These are phyloP conservation scores for Oryzaephilus surinamensis DNA, from an alignment of 1,140 invertebrate species.

Conservation along the genomic window DNA sequence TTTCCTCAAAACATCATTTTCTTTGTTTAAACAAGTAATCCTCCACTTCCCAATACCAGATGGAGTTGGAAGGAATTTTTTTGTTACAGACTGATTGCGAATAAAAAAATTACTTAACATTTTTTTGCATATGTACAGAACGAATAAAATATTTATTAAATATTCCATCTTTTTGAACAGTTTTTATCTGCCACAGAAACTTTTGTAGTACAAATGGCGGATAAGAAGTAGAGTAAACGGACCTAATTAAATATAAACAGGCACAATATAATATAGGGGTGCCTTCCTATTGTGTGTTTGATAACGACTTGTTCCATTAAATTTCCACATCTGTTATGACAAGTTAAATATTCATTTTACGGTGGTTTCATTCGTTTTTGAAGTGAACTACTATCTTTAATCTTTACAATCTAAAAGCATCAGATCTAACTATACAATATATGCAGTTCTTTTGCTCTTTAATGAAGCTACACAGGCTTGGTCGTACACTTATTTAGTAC, in stretches of 20 bases:
- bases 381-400: constrained; percentile 16
- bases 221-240: constrained; percentile 8
- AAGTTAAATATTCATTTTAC: constrained; percentile 32
- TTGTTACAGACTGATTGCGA: too few relatives aligned
- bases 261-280: constrained; percentile 15
- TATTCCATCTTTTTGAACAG: too few relatives aligned
- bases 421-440: constrained; percentile 18
- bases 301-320: too few relatives aligned
- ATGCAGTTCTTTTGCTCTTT: background rate
- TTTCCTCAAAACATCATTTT: too few relatives aligned
- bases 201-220: constrained; percentile 7
- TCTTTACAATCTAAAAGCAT: too few relatives aligned
- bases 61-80: too few relatives aligned
- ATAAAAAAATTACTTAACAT: too few relatives aligned
- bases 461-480: too few relatives aligned
- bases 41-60: too few relatives aligned
- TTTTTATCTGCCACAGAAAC: constrained; percentile 8
- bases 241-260: constrained; percentile 30
- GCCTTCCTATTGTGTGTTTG: constrained; percentile 9
- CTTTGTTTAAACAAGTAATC: too few relatives aligned
- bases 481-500: background rate
- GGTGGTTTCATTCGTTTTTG: constrained; percentile 26
- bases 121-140: too few relatives aligned
- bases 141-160: too few relatives aligned
- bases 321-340: constrained; percentile 28